Conservation (phyloP, 2,797 vertebrate genomes). For the Melanotaenia pygmaea region DNA sequence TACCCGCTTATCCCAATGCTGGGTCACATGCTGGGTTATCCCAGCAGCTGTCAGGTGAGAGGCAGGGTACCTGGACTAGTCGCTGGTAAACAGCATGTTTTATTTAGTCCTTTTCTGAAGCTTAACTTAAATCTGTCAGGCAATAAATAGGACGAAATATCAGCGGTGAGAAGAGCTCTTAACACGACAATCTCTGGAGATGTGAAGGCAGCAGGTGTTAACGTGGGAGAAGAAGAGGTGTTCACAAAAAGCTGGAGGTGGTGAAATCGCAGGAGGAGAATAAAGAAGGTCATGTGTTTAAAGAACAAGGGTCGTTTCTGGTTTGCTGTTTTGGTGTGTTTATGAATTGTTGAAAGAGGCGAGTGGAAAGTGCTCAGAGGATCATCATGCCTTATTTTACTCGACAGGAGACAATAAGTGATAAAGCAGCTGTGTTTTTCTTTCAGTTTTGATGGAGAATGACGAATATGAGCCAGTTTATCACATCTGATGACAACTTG, state of each 20-base stretch:
- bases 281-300: slow-evolving; percentile 44
- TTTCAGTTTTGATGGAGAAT: slow-evolving; percentile 22
- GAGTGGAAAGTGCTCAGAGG: slow-evolving; percentile 70
- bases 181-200: slow-evolving; percentile 65
- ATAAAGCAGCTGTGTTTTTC: slow-evolving; percentile 35
- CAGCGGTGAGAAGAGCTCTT: slow-evolving; percentile 25
- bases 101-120: not conserved
- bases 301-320: slow-evolving; percentile 52
- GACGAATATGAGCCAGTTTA: slow-evolving; percentile 25
- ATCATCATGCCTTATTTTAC: slow-evolving; percentile 57
- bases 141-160: slow-evolving; percentile 44
- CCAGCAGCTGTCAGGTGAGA: too few relatives aligned
- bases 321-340: slow-evolving; percentile 69
- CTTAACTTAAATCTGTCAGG: slow-evolving; percentile 45
- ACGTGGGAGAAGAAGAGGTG: slow-evolving; percentile 48
- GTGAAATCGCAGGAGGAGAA: slow-evolving; percentile 42
- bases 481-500: slow-evolving; percentile 19
- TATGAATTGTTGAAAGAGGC: slow-evolving; percentile 66
- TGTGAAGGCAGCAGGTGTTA: slow-evolving; percentile 50
- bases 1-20: too few relatives aligned
- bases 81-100: too few relatives aligned
- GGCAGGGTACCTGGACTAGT: too few relatives aligned
- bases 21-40: too few relatives aligned
- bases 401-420: slow-evolving; percentile 28
- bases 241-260: slow-evolving; percentile 46